phyloP scores from a whole-genome alignment of 2,797 vertebrate species.

The Aphelocoma californica region DNA sequence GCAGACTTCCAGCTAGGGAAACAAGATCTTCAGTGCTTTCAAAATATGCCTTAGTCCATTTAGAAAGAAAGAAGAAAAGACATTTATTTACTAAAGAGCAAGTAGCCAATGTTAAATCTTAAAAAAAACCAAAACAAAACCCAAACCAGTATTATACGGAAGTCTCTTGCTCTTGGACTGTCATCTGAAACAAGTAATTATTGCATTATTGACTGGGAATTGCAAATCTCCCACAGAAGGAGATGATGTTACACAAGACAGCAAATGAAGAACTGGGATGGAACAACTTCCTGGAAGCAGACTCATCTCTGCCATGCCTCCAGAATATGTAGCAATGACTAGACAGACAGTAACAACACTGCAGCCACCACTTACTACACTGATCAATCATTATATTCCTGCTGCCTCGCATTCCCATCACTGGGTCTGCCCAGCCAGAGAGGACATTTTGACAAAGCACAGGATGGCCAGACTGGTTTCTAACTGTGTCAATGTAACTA shows the following conservation, averaged over 20 bases:
- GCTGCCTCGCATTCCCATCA: not conserved
- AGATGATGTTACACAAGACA: not conserved
- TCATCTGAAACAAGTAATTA: not conserved
- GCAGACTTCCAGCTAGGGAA: not conserved
- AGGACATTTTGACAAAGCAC: not conserved
- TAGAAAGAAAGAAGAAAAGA: not conserved
- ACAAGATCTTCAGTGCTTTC: not conserved
- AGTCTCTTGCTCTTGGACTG: not conserved
- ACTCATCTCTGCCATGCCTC: not conserved
- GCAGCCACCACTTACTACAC: not conserved
- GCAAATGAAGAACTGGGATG: not conserved
- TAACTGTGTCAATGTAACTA: not conserved
- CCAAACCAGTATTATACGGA: rapidly evolving
- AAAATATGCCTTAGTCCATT: not conserved
- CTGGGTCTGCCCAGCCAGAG: not conserved
- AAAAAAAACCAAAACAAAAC: not conserved
- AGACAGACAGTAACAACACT: not conserved
- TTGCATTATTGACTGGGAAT: not conserved
- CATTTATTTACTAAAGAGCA: not conserved
- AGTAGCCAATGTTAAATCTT: rapidly evolving
- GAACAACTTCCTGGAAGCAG: slow-evolving; percentile 29
- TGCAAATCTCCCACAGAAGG: not conserved
- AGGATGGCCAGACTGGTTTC: not conserved
- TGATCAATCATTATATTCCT: not conserved
- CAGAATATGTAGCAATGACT: not conserved